Conservation (phyloP, 2,888 invertebrate genomes). For the Limulus polyphemus region DNA sequence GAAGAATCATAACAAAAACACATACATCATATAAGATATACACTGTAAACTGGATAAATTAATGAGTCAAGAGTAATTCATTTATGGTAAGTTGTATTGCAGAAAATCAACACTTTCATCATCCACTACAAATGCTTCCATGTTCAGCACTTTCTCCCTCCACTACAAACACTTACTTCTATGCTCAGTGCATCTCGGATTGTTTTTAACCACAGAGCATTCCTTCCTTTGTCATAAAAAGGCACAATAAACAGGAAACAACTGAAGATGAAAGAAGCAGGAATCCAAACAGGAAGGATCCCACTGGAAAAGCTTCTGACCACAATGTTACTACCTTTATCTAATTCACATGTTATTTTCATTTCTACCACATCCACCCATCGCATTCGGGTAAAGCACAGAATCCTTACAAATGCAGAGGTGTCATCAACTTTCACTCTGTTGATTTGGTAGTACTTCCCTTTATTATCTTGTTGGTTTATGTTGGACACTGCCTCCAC, state of each 20-base stretch:
- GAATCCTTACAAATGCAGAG: conserved; percentile 9
- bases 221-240: conserved; percentile 12
- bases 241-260: conserved; percentile 13
- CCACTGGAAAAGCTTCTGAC: conserved; percentile 12
- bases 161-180: conserved; percentile 7
- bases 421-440: conserved; percentile 11
- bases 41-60: too few relatives aligned
- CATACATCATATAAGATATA: too few relatives aligned
- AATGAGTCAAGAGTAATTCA: too few relatives aligned
- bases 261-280: conserved; percentile 14
- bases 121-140: too few relatives aligned
- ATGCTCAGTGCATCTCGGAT: conserved; percentile 10
- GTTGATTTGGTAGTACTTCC: conserved; percentile 9
- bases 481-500: conserved; percentile 8
- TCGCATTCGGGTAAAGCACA: conserved; percentile 10
- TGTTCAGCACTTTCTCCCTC: conserved; percentile 6
- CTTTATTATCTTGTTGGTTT: conserved; percentile 4
- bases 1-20: too few relatives aligned
- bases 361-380: conserved; percentile 10
- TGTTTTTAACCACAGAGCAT: conserved; percentile 10
- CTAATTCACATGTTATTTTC: conserved; percentile 7
- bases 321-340: conserved; percentile 6
- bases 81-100: too few relatives aligned
- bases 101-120: too few relatives aligned
- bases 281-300: conserved; percentile 12